Evolutionary conservation across 2,113 vertebrate genomes (phyloP).

Genomic region (Pogonocichla stellata): DNA sequence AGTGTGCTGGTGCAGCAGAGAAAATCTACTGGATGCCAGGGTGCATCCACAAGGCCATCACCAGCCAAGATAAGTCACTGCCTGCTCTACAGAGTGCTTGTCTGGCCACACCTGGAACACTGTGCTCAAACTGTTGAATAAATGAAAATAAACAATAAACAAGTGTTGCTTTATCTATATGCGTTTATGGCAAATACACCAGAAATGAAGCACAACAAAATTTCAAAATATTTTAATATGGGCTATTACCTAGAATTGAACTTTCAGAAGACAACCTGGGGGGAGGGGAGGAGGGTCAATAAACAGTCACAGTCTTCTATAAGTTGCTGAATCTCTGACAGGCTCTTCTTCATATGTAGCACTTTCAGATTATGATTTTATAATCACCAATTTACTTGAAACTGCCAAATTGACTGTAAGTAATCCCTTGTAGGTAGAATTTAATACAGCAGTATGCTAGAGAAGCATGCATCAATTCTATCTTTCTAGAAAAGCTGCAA

Average conservation of each 20-base stretch:
- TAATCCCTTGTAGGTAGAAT: not conserved
- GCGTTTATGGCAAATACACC: not conserved
- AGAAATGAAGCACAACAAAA: not conserved
- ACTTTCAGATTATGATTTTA: not conserved
- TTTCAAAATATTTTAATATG: not conserved
- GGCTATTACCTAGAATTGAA: not conserved
- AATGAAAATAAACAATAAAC: not conserved
- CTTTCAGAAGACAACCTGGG: not conserved
- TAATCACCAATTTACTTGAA: not conserved
- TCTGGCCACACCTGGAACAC: not conserved
- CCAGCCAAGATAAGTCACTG: not conserved
- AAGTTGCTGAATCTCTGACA: not conserved
- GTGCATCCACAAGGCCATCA: not conserved
- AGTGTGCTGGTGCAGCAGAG: not conserved
- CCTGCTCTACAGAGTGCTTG: not conserved
- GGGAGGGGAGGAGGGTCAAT: not conserved
- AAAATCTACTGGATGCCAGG: not conserved
- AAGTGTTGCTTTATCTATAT: not conserved
- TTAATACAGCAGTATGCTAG: not conserved
- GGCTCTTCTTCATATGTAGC: not conserved
- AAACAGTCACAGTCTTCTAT: not conserved
- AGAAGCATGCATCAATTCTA: not conserved
- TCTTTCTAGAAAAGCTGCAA: not conserved
- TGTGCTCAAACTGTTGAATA: not conserved
- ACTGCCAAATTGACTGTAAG: not conserved